A percentile compares a stretch with the other conserved stretches of the same genome.
phyloP scores from a whole-genome alignment of 1,140 invertebrate genomes.

The Armadillidium nasatum region DNA sequence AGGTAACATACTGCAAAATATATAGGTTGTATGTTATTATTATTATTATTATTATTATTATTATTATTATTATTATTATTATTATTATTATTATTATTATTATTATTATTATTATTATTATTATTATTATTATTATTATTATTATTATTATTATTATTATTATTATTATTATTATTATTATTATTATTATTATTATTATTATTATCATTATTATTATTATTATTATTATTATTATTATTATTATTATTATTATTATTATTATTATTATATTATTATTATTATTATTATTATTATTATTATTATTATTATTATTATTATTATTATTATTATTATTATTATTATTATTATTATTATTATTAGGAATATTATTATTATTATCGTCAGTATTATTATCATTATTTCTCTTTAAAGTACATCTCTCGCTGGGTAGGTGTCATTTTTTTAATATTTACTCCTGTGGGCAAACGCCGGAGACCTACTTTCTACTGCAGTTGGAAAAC shows the following conservation, averaged over 20 bases:
- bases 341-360: background rate
- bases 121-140: background rate
- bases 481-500: too few relatives aligned
- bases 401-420: too few relatives aligned
- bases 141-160: too few relatives aligned
- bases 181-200: slow-evolving; percentile 6
- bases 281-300: slow-evolving; percentile 15
- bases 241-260: slow-evolving; percentile 15
- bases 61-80: slow-evolving; percentile 13
- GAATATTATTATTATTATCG: too few relatives aligned
- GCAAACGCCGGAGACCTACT: too few relatives aligned
- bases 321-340: background rate
- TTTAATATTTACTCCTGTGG: too few relatives aligned
- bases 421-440: too few relatives aligned
- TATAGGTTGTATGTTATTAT: background rate
- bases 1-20: background rate
- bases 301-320: slow-evolving; percentile 15
- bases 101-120: background rate
- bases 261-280: slow-evolving; percentile 15
- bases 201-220: slow-evolving; percentile 12
- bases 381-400: too few relatives aligned
- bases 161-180: background rate
- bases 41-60: slow-evolving; percentile 13
- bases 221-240: slow-evolving; percentile 15
- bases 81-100: slow-evolving; percentile 13